A percentile compares a stretch with the other conserved stretches of the same genome.
Evolutionary conservation across 1,140 invertebrate genomes (phyloP).

Genomic region (Calephelis virginiensis): DNA sequence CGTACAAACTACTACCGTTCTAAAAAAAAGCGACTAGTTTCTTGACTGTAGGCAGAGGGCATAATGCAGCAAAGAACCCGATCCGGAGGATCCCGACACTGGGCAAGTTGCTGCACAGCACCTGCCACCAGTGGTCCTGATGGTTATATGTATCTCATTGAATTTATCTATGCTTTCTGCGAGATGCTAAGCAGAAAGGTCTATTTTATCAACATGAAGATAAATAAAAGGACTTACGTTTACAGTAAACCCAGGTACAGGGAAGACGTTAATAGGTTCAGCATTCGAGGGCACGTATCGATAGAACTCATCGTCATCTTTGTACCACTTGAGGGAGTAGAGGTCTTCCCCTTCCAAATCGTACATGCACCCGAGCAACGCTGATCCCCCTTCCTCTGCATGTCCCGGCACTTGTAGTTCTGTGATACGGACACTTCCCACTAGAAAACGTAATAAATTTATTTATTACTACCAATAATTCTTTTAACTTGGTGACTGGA

Average conservation of each 20-base stretch:
- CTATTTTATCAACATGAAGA: neutral
- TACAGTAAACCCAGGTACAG: slow-evolving; percentile 80
- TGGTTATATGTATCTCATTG: no score
- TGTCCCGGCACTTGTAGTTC: slow-evolving; percentile 78
- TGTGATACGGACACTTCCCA: slow-evolving; percentile 42
- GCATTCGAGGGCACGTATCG: slow-evolving; percentile 75
- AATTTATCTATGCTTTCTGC: no score
- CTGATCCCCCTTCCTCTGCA: slow-evolving; percentile 78
- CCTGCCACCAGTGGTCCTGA: no score
- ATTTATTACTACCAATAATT: neutral
- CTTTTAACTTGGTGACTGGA: neutral
- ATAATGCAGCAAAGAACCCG: no score
- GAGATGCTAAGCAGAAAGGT: no score
- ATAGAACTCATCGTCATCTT: slow-evolving; percentile 86
- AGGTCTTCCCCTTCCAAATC: slow-evolving; percentile 82
- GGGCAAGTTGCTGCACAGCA: no score
- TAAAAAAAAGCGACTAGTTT: no score
- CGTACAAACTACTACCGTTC: no score
- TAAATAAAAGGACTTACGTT: slow-evolving; percentile 75
- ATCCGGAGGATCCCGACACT: no score
- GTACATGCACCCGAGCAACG: slow-evolving; percentile 79
- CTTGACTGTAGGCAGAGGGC: no score
- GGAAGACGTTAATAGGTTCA: slow-evolving; percentile 79
- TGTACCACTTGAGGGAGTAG: slow-evolving; percentile 91
- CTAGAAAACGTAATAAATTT: slow-evolving; percentile 26